Percentiles rank a stretch among this genome's conserved stretches.
These are phyloP conservation scores for Tonatia bakeri DNA, from an alignment of 2,113 vertebrate species.

Conservation along the genomic window DNA sequence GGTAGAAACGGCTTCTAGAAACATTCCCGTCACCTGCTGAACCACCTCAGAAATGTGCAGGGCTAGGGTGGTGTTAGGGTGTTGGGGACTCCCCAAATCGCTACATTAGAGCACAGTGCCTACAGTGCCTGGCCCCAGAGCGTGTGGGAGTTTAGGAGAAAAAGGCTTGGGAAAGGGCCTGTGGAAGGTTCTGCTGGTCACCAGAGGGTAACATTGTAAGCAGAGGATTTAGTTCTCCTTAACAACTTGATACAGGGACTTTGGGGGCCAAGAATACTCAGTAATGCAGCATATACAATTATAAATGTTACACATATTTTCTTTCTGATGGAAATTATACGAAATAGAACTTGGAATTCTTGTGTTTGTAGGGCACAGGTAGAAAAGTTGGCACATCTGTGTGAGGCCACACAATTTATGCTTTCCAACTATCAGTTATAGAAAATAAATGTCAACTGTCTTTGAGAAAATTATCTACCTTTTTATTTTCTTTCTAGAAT, in stretches of 20 bases:
- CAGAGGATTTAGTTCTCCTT: background rate
- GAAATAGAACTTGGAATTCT: background rate
- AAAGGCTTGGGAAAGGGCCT: background rate
- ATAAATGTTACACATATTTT: background rate
- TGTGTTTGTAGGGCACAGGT: background rate
- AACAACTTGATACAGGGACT: background rate
- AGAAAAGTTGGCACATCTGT: background rate
- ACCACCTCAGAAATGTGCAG: background rate
- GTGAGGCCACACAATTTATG: background rate
- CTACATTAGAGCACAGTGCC: too few relatives aligned
- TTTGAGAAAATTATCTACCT: background rate
- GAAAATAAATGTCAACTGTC: background rate
- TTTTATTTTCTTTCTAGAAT: background rate
- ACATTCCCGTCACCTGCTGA: background rate
- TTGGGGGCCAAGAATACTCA: background rate
- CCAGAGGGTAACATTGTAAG: background rate
- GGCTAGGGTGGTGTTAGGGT: background rate
- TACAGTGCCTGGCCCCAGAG: background rate
- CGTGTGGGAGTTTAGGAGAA: background rate
- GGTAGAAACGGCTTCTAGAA: background rate
- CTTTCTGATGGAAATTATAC: background rate
- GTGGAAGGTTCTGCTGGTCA: background rate
- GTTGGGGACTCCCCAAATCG: too few relatives aligned
- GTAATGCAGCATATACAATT: background rate
- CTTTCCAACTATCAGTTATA: background rate